These are phyloP conservation scores for Malacoraja senta DNA, from an alignment of 2,797 vertebrate genomes.

Conservation along the genomic window DNA sequence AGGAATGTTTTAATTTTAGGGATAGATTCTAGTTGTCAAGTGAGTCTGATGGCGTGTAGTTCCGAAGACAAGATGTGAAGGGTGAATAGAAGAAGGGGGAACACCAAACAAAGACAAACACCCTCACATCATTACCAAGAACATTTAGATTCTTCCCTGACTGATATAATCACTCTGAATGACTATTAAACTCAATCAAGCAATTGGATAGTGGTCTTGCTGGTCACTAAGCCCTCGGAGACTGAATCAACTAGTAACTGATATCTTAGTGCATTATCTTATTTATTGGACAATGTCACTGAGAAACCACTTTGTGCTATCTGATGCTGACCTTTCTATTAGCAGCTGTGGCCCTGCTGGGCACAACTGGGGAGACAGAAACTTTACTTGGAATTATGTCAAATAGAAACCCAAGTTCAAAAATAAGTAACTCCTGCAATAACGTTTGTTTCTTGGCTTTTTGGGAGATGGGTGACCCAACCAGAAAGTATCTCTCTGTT, in stretches of 20 bases:
- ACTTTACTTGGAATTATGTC: not conserved
- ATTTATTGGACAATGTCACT: not conserved
- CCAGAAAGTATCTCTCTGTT: not conserved
- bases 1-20: slow-evolving; percentile 99
- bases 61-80: slow-evolving; percentile 90
- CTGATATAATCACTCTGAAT: slow-evolving; percentile 99
- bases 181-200: slow-evolving; percentile 94
- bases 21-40: slow-evolving; percentile 94
- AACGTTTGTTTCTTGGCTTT: not conserved
- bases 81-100: slow-evolving; percentile 86
- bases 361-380: not conserved
- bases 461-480: not conserved
- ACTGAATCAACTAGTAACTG: slow-evolving; percentile 55
- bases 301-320: not conserved
- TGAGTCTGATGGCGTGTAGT: slow-evolving; percentile 77
- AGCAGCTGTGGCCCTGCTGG: not conserved
- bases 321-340: not conserved
- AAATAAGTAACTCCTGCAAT: not conserved
- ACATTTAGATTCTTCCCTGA: slow-evolving; percentile 49
- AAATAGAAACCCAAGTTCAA: not conserved
- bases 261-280: slow-evolving; percentile 11
- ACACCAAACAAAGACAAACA: slow-evolving; percentile 88
- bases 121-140: slow-evolving; percentile 79
- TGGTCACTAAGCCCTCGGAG: slow-evolving; percentile 97
- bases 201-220: slow-evolving; percentile 66